These are phyloP conservation scores for Agrenia bidenticulata DNA, from an alignment of 2,888 invertebrate genomes.

Conservation along the genomic window DNA sequence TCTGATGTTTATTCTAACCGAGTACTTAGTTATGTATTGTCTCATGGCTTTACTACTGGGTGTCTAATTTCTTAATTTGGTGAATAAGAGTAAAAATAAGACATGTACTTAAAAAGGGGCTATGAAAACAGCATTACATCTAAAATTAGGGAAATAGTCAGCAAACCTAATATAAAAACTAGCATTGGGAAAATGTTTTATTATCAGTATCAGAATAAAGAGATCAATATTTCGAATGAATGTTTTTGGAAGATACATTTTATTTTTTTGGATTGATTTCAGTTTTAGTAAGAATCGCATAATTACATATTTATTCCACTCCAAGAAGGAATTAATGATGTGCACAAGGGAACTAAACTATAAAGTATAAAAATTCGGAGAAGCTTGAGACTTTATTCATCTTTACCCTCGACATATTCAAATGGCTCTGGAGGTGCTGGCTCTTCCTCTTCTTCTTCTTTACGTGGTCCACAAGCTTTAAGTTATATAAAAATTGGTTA, in stretches of 20 bases:
- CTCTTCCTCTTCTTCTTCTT: constrained; percentile 82
- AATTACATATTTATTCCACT: not conserved
- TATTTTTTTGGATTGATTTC: not conserved
- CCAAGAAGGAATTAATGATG: not conserved
- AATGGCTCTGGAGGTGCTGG: constrained; percentile 97
- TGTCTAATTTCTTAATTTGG: too few relatives aligned
- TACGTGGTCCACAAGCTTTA: constrained; percentile 69
- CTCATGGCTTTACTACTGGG: too few relatives aligned
- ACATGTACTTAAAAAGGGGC: too few relatives aligned
- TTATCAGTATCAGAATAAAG: constrained; percentile 6
- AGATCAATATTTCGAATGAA: not conserved
- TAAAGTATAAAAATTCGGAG: not conserved
- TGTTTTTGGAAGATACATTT: not conserved
- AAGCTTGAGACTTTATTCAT: not conserved
- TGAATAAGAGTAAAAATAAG: too few relatives aligned
- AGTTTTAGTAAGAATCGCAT: too few relatives aligned
- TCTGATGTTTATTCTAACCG: too few relatives aligned
- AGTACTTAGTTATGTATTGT: too few relatives aligned
- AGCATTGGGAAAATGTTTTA: constrained; percentile 8
- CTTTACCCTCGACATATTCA: constrained; percentile 75
- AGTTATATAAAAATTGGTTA: constrained; percentile 35
- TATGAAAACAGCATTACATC: too few relatives aligned
- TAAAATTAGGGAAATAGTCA: not conserved
- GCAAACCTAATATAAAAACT: not conserved
- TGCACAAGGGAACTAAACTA: not conserved